Evolutionary conservation across 2,113 vertebrate genomes (phyloP), one percentile per base, ranked within the genome.

Genomic region (Strix aluco): DNA sequence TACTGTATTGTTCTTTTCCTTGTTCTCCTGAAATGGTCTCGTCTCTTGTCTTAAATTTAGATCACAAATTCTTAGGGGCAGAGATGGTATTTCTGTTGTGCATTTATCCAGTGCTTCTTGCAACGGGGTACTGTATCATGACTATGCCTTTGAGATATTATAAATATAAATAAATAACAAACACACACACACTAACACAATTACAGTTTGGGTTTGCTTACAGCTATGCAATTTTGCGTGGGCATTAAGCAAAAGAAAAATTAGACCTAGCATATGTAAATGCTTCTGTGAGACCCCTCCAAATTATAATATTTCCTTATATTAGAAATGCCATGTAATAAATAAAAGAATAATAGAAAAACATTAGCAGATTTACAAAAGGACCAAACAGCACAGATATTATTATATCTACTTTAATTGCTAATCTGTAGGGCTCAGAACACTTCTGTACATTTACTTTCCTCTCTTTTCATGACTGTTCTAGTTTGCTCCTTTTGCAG

Each of bases 161-260:
- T 42, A 92, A 92, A 77, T 77, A 67, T 10, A 94, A 92, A 88
- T 67, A 94, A 91, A 79, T 74, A 92, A 95, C 26, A 80, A 82
- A 84, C 9, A 85, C 29, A 73, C n/a, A 75, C 44, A 46, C 34
- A 70, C 11, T 54, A 97, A 94, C 65, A 85, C 49, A 94, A 97
- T 94, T 94, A 91, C 27, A 92, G 36, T 51, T 90, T 75, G 49
- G 23, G 66, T 92, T 94, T 82, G 62, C 96, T 95, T 92, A 91
- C 51, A 91, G 96, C 84, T 51, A 73, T 22, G 51, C 62, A 87
- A 94, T 92, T 89, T 93, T 87, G 67, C 84, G 82, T 77, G 46
- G 40, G 73, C 47, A 92, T 77, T 94, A 96, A 61, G 54, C 47
- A 79, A 79, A 86, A 72, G 70, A 88, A 95, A 97, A 94, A 94